These are phyloP conservation scores for Eilema caniola DNA, from an alignment of 2,888 invertebrate species.

Conservation along the genomic window DNA sequence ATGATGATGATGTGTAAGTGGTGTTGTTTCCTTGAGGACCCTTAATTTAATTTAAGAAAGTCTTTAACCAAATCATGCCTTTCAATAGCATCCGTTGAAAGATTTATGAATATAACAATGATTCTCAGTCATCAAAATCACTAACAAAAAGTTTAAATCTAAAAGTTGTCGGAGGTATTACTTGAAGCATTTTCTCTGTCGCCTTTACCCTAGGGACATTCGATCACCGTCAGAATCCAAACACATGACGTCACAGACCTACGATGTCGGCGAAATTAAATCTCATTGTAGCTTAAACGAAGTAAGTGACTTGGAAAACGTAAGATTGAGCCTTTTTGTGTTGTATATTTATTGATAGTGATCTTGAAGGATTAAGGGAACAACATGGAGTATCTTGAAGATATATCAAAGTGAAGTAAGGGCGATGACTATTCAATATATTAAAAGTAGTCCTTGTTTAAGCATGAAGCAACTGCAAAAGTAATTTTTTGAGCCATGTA, in stretches of 20 bases:
- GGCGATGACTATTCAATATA: conserved; percentile 5
- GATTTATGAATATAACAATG: no score
- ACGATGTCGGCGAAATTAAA: conserved; percentile 69
- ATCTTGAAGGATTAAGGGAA: conserved; percentile 14
- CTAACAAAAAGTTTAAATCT: conserved; percentile 3
- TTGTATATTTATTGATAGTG: conserved; percentile 29
- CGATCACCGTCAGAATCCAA: conserved; percentile 70
- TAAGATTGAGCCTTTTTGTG: conserved; percentile 36
- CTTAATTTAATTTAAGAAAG: no score
- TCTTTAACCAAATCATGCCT: no score
- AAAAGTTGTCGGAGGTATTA: conserved; percentile 16
- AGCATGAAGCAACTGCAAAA: background rate
- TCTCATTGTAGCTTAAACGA: conserved; percentile 65
- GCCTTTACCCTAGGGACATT: conserved; percentile 63
- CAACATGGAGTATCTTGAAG: conserved; percentile 3
- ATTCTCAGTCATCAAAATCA: background rate
- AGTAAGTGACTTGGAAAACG: conserved; percentile 61
- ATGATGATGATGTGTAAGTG: no score
- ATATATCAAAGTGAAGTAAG: background rate
- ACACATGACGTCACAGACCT: conserved; percentile 50
- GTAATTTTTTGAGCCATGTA: background rate
- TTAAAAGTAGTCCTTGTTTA: background rate
- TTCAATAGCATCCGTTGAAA: no score
- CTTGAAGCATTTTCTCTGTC: conserved; percentile 18
- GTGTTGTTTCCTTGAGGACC: no score